Base-by-base conservation (phyloP, 1,140 invertebrate species). In the Belonocnema kinseyi region DNA sequence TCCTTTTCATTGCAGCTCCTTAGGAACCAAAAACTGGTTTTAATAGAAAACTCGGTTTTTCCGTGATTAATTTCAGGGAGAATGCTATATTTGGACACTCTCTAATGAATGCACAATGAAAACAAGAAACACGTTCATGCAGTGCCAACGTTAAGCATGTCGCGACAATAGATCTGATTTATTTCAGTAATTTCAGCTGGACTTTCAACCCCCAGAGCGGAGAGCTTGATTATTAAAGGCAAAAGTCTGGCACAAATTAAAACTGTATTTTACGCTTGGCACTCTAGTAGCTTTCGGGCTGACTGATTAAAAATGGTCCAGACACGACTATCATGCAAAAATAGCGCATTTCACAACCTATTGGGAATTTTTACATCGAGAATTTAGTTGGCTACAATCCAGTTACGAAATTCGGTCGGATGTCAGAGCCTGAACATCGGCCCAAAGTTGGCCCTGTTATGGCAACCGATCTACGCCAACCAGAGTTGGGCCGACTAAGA, bases 151-250 rank as follows among this genome's bases (percentile, higher is more conserved):
- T 66, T 16, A 66, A 26, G 21, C 40, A 66, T n/a, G 61, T 33
- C 61, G 61, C 61, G 61, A 66, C 61, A 66, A 66, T 66, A 8
- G 61, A 40, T 66, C 61, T 66, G 61, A 66, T 66, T 66, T 66
- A 66, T 66, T 66, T 16, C 40, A 46, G 61, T 66, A 66, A 66
- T 66, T 40, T 66, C 46, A 66, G 33, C 61, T 40, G 61, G 61
- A 66, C 61, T 66, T 46, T 66, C 61, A 66, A 16, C 61, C 26
- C 61, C 26, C 40, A 8, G 14, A 40, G 26, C 33, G 14, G 33
- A 33, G 61, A 66, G 26, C 21, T 66, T 66, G 61, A 66, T 66
- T 66, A 66, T 66, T 66, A 66, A 66, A 66, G 61, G 61, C 61
- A 66, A 66, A 66, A 66, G 61, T 66, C 61, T 66, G 21, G 61